Percentiles rank a stretch among this genome's conserved stretches.
Conservation (phyloP, 1,140 invertebrate species). For the Heliothis subflexa region DNA sequence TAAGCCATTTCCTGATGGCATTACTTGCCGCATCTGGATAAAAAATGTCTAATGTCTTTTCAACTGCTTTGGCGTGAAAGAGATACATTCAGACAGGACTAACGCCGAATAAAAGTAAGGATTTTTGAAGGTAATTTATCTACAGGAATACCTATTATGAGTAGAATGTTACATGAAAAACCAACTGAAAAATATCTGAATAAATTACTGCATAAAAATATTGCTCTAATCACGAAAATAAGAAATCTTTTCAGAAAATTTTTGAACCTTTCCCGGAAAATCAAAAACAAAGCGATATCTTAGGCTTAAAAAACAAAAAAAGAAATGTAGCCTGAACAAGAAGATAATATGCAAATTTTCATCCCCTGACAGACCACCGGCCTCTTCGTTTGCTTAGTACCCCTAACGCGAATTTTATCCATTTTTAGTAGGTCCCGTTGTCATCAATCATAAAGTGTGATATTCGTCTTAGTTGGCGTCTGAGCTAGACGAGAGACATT, state of each 20-base stretch:
- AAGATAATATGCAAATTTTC: slow-evolving; percentile 28
- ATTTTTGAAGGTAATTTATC: no score
- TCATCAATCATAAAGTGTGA: slow-evolving; percentile 31
- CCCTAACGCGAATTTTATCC: slow-evolving; percentile 32
- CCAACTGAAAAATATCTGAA: no score
- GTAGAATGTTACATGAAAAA: no score
- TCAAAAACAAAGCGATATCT: neutral
- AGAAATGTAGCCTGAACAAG: slow-evolving; percentile 9
- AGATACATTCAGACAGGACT: no score
- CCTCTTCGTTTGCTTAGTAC: neutral
- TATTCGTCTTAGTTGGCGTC: neutral
- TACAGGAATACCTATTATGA: no score
- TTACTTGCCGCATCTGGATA: no score
- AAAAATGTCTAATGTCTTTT: no score
- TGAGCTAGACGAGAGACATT: neutral
- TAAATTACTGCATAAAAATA: no score
- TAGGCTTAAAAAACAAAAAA: neutral
- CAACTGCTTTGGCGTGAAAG: no score
- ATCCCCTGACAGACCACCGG: neutral
- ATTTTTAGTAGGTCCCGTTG: slow-evolving; percentile 29
- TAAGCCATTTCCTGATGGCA: no score
- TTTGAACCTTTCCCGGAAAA: neutral
- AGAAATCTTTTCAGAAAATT: neutral
- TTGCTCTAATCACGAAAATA: no score
- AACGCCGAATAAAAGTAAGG: no score